These are phyloP conservation scores for Chaitophorus viminalis DNA, from an alignment of 2,888 invertebrate species.

Conservation along the genomic window DNA sequence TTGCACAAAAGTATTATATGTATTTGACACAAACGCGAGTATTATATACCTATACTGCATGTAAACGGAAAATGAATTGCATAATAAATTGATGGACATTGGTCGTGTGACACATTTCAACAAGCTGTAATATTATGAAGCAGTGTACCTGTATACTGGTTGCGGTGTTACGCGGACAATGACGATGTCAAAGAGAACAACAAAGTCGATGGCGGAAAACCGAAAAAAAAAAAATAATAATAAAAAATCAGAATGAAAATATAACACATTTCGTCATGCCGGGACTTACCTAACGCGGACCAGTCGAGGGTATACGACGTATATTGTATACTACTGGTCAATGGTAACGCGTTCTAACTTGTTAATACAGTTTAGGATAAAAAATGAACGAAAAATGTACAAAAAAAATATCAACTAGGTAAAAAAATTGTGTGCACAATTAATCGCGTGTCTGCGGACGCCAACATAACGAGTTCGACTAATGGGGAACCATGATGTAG, in stretches of 20 bases:
- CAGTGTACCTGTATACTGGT: too few species aligned
- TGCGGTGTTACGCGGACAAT: constrained; percentile 30
- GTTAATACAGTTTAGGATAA: background rate
- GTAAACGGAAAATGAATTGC: constrained; percentile 21
- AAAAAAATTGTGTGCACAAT: background rate
- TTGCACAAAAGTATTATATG: constrained; percentile 22
- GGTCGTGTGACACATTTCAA: constrained; percentile 38
- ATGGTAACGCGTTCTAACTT: constrained; percentile 11
- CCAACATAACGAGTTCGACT: background rate
- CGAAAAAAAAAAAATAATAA: constrained; percentile 16
- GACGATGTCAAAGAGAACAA: constrained; percentile 8
- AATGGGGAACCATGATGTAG: background rate
- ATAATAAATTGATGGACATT: constrained; percentile 41
- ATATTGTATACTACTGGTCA: background rate
- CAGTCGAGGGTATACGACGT: constrained; percentile 7
- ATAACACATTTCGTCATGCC: constrained; percentile 22
- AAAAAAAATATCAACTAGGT: background rate
- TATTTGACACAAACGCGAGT: constrained; percentile 18
- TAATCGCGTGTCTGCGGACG: background rate
- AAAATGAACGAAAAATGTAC: background rate
- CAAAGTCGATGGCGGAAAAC: constrained; percentile 33
- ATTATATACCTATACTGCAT: too few species aligned
- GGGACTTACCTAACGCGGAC: constrained; percentile 42
- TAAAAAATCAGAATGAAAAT: constrained; percentile 1
- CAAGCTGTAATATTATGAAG: background rate